These are phyloP conservation scores for Cisticola juncidis DNA, from an alignment of 2,113 vertebrate genomes.

Conservation along the genomic window DNA sequence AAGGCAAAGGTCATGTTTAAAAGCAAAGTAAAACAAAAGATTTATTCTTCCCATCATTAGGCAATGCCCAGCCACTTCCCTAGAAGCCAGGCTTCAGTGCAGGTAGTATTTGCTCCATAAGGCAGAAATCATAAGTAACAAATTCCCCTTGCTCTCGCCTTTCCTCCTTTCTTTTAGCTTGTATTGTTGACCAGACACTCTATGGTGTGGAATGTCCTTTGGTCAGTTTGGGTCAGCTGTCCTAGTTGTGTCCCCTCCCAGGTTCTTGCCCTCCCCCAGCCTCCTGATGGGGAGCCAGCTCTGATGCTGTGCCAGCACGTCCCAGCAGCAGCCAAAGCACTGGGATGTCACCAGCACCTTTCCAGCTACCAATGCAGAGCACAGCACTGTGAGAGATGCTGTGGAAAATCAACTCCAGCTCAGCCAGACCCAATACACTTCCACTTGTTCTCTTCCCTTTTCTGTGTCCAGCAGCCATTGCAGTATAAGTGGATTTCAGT, in stretches of 20 bases:
- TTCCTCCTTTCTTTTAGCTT: not conserved
- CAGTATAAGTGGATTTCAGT: not conserved
- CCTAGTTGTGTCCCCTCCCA: not conserved
- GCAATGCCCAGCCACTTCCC: not conserved
- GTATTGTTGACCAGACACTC: not conserved
- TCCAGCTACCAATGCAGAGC: not conserved
- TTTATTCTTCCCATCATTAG: not conserved
- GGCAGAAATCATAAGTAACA: not conserved
- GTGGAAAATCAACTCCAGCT: not conserved
- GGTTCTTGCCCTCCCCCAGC: no score
- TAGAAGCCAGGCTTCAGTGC: not conserved
- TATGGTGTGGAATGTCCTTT: not conserved
- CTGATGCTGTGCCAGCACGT: not conserved
- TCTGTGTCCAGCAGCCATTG: not conserved
- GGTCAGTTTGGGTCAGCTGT: not conserved
- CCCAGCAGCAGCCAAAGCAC: not conserved
- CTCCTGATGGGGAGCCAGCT: accelerated
- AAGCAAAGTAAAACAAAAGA: not conserved
- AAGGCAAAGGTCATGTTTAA: not conserved
- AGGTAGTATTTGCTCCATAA: not conserved
- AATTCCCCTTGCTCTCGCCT: not conserved
- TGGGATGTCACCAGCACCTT: not conserved
- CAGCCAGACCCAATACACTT: not conserved
- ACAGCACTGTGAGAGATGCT: not conserved
- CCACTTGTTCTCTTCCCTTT: not conserved